Base-by-base conservation (phyloP, 2,888 invertebrate species). In the Onthophagus sagittarius region DNA sequence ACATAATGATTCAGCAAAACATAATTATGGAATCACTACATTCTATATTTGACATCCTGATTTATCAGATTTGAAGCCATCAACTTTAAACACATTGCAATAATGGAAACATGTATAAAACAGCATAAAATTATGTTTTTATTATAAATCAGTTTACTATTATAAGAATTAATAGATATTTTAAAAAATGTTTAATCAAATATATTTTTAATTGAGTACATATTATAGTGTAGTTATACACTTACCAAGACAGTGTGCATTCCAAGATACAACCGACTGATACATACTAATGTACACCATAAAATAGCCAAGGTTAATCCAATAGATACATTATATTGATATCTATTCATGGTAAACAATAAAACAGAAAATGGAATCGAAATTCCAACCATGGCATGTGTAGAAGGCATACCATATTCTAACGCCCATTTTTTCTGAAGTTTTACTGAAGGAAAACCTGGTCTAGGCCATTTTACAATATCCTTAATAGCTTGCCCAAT, bases 381-480 rank as follows among this genome's bases (percentile, higher is more conserved):
- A 13, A 95, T 90, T 0, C 93, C 95, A 62, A 95, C 94, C 94
- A 96, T 95, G 5, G 96, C 96, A 85, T 97, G 97, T 0, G 97
- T 97, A 11, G 96, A 97, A 0, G 97, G 97, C 95, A 97, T 96
- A 11, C 97, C 97, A 86, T 96, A 97, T 83, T 97, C 97, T 78
- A 94, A 86, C 0, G 93, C 92, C 94, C 96, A 97, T 86, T 96
- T 94, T 67, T 90, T 89, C 83, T 97, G 96, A 64, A 97, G 85
- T 79, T 94, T 90, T 75, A 93, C 89, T 0, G 94, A 96, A 0
- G 97, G 96, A 71, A 93, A 94, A 0, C 92, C 89, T 0, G 97
- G 97, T 76, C 97, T 88, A 0, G 96, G 95, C 94, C 94, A 94
- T 76, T 92, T 87, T 73, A 97, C 89, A 75, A 97, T 88, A 82